Evolutionary conservation across 2,888 invertebrate species (phyloP).

Genomic region (Caenorhabditis parvicauda): DNA sequence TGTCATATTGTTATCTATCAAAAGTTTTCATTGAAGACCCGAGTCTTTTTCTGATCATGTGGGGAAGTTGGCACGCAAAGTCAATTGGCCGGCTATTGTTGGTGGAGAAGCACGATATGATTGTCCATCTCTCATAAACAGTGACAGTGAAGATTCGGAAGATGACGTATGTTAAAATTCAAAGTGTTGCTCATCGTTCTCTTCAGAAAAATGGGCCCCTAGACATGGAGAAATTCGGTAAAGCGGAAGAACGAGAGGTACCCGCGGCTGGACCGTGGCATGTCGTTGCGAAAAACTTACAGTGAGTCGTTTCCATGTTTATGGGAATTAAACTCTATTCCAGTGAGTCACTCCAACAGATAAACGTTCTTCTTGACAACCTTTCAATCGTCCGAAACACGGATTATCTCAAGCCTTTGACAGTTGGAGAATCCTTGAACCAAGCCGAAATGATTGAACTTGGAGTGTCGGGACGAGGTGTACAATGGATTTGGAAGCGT

Average conservation of each 20-base stretch:
- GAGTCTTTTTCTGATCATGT: conserved; percentile 49
- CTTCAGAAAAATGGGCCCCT: conserved; percentile 7
- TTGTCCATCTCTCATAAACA: conserved; percentile 3
- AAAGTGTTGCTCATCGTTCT: neutral
- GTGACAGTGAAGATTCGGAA: conserved; percentile 8
- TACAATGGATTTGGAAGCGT: conserved; percentile 50
- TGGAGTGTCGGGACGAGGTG: conserved; percentile 28
- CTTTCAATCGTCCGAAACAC: conserved; percentile 41
- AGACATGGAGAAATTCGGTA: conserved; percentile 8
- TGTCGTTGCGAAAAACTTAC: conserved; percentile 55
- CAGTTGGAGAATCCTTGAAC: conserved; percentile 30
- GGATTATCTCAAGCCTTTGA: conserved; percentile 41
- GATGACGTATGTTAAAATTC: conserved; percentile 13
- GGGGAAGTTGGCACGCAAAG: conserved; percentile 41
- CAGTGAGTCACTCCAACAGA: conserved; percentile 53
- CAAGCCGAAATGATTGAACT: conserved; percentile 20
- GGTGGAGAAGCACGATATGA: conserved; percentile 39
- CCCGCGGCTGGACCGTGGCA: conserved; percentile 61
- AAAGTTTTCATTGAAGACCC: conserved; percentile 37
- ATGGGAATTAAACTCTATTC: conserved; percentile 9
- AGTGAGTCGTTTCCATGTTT: conserved; percentile 31
- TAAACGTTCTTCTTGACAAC: conserved; percentile 54
- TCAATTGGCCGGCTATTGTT: conserved; percentile 52
- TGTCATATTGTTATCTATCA: neutral
- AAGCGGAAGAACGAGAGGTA: conserved; percentile 25